These are phyloP conservation scores for Lochmaea capreae DNA, from an alignment of 2,888 invertebrate species.

Conservation along the genomic window DNA sequence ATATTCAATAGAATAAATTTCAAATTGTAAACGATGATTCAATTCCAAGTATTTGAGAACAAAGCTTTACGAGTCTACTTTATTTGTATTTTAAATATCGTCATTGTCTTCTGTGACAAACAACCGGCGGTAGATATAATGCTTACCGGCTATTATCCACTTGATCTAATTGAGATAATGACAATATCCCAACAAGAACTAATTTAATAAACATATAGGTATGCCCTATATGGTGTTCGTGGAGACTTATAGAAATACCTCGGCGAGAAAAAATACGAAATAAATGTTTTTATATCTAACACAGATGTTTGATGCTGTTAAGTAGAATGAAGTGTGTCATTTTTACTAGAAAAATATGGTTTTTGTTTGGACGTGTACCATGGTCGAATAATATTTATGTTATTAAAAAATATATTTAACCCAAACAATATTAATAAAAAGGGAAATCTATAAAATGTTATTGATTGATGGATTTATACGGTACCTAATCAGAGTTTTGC, in stretches of 20 bases:
- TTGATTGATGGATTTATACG: no score
- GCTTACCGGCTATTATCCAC: slow-evolving; percentile 52
- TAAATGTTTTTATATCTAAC: background rate
- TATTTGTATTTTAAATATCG: slow-evolving; percentile 40
- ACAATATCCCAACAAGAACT: slow-evolving; percentile 51
- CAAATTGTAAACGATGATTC: background rate
- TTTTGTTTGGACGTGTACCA: no score
- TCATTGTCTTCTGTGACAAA: slow-evolving; percentile 46
- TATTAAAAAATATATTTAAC: no score
- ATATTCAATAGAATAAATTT: background rate
- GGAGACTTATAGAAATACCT: background rate
- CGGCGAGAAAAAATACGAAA: background rate
- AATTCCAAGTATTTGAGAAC: slow-evolving; percentile 21
- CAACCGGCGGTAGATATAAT: slow-evolving; percentile 46
- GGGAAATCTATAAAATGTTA: no score
- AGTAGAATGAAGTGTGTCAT: no score
- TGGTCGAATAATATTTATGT: no score
- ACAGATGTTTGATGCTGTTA: no score
- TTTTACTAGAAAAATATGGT: no score
- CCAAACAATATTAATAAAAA: no score
- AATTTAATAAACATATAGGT: slow-evolving; percentile 48
- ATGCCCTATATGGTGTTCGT: slow-evolving; percentile 13
- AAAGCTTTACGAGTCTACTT: slow-evolving; percentile 26
- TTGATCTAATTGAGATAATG: slow-evolving; percentile 54
- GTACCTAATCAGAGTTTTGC: no score